phyloP scores from a whole-genome alignment of 2,113 vertebrate species.

The Chascanopsetta lugubris region DNA sequence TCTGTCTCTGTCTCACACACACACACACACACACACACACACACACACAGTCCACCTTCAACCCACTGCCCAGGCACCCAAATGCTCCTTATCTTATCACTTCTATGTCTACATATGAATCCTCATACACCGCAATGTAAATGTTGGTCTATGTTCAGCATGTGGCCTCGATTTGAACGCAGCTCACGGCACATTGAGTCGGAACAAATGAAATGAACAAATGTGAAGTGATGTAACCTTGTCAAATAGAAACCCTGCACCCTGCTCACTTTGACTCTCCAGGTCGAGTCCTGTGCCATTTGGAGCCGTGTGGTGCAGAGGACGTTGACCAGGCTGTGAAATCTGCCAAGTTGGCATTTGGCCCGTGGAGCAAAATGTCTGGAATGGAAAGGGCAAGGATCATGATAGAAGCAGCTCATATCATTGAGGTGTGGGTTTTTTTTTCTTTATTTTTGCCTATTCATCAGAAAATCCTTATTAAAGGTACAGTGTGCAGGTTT shows the following conservation, averaged over 20 bases:
- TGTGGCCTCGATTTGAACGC: not conserved
- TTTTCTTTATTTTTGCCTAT: not conserved
- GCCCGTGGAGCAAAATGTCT: constrained; percentile 88
- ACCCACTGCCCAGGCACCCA: not conserved
- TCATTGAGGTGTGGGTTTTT: constrained; percentile 85
- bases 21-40: too few relatives aligned
- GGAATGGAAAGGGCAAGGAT: constrained; percentile 92
- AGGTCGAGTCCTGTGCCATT: constrained; percentile 89
- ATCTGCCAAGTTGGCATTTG: constrained; percentile 86
- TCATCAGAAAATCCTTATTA: too few relatives aligned
- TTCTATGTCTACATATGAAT: not conserved
- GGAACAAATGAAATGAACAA: not conserved
- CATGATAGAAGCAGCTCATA: constrained; percentile 90
- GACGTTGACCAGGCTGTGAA: constrained; percentile 89
- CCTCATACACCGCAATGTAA: not conserved
- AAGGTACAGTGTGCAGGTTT: too few relatives aligned
- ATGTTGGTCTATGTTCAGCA: not conserved
- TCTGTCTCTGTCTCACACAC: too few relatives aligned
- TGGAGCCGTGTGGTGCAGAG: constrained; percentile 84
- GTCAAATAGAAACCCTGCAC: not conserved
- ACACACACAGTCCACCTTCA: constrained; percentile 10
- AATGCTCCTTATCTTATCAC: not conserved
- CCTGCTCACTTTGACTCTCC: not conserved
- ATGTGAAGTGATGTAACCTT: not conserved
- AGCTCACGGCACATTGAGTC: not conserved